These are phyloP conservation scores for Perizoma flavofasciatum DNA, from an alignment of 2,888 invertebrate genomes.

Conservation along the genomic window DNA sequence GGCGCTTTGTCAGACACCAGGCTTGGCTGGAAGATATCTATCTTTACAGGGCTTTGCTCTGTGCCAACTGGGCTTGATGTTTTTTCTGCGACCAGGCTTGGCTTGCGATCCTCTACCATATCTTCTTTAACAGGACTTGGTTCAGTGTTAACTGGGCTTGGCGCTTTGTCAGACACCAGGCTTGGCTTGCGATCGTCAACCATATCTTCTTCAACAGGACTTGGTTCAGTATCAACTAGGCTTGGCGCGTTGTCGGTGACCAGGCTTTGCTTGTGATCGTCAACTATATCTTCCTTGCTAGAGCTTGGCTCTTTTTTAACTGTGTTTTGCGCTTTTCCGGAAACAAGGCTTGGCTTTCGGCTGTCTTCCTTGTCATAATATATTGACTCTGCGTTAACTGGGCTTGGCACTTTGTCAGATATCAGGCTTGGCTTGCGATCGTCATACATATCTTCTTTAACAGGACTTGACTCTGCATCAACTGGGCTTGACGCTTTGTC, in stretches of 20 bases:
- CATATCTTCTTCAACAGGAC: conserved; percentile 19
- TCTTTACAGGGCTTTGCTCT: conserved; percentile 4
- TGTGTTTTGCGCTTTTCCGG: neutral
- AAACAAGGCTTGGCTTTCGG: neutral
- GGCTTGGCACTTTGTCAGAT: too few species aligned
- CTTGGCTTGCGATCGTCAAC: neutral
- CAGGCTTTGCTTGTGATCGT: neutral
- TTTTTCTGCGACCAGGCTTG: conserved; percentile 17
- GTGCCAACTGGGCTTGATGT: conserved; percentile 23
- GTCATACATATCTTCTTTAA: too few species aligned
- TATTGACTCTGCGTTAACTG: too few species aligned
- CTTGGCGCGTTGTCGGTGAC: conserved; percentile 8
- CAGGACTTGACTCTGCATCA: too few species aligned
- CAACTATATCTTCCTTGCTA: neutral
- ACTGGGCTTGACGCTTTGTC: too few species aligned
- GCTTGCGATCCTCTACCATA: conserved; percentile 3
- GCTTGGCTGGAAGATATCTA: conserved; percentile 11
- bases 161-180: neutral
- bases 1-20: neutral
- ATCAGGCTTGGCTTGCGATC: too few species aligned
- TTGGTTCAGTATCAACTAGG: neutral
- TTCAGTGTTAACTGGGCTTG: conserved; percentile 5
- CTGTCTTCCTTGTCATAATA: too few species aligned
- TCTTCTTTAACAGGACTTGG: neutral
- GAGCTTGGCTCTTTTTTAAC: conserved; percentile 3